These are phyloP conservation scores for Wasmannia auropunctata DNA, from an alignment of 1,140 invertebrate species.

Conservation along the genomic window DNA sequence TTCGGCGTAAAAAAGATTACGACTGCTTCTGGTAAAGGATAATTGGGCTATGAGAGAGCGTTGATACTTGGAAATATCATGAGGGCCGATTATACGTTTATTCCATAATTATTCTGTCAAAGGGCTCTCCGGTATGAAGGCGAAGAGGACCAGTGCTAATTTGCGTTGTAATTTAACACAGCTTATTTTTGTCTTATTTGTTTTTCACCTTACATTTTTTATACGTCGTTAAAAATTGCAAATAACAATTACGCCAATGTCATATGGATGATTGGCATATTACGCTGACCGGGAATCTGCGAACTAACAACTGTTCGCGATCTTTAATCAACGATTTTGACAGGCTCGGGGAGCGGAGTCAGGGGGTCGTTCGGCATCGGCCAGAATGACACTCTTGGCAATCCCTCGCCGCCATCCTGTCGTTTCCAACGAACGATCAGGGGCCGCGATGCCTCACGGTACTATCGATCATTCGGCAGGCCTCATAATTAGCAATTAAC, in stretches of 20 bases:
- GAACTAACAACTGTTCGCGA: constrained; percentile 10
- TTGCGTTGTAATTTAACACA: background rate
- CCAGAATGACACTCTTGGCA: constrained; percentile 82
- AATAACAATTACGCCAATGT: background rate
- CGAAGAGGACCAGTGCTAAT: background rate
- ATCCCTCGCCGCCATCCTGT: constrained; percentile 74
- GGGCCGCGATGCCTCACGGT: constrained; percentile 79
- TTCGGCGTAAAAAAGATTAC: constrained; percentile 49
- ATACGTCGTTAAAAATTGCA: background rate
- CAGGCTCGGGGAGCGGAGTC: constrained; percentile 48
- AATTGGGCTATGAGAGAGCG: constrained; percentile 23
- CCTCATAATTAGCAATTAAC: constrained; percentile 86
- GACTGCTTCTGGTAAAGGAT: constrained; percentile 42
- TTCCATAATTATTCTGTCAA: background rate
- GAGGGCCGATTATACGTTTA: constrained; percentile 3
- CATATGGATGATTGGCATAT: background rate
- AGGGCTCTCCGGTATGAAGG: background rate
- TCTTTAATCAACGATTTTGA: constrained; percentile 62
- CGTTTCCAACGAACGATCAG: constrained; percentile 77
- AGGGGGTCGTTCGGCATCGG: constrained; percentile 54
- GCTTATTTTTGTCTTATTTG: background rate
- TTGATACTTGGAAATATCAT: constrained; percentile 27
- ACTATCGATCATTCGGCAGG: constrained; percentile 85
- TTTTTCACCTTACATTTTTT: background rate
- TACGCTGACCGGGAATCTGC: background rate